These are phyloP conservation scores for Linepithema humile DNA, from an alignment of 1,140 invertebrate species.

Conservation along the genomic window DNA sequence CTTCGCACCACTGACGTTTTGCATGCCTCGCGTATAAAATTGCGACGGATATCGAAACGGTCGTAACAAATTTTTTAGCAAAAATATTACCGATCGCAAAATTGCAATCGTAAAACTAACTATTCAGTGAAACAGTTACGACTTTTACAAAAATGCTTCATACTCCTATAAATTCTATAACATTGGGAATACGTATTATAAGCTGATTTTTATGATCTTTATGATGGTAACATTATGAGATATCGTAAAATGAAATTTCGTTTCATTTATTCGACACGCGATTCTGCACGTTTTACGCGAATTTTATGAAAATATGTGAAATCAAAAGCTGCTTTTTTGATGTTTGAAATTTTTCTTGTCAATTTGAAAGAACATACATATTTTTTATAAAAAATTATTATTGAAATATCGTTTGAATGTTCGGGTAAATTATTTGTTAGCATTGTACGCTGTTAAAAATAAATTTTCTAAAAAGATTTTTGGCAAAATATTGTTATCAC, in stretches of 20 bases:
- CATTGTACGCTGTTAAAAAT: no score
- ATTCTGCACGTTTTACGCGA: background rate
- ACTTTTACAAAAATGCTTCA: background rate
- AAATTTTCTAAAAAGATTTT: no score
- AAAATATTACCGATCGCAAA: background rate
- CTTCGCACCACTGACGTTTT: constrained; percentile 22
- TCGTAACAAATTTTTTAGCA: background rate
- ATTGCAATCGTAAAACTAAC: constrained; percentile 9
- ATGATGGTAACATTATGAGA: background rate
- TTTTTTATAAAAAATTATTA: no score
- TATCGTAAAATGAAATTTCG: background rate
- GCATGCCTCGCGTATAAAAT: constrained; percentile 25
- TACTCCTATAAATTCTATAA: background rate
- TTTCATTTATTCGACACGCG: background rate
- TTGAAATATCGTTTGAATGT: no score
- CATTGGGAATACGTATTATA: background rate
- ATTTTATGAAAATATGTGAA: no score
- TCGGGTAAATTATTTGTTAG: no score
- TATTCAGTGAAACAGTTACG: background rate
- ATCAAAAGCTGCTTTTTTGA: no score
- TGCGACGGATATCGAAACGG: background rate
- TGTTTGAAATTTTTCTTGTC: no score
- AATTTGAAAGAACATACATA: no score
- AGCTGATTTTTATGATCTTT: background rate
- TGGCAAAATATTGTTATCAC: no score